A percentile compares a stretch with the other conserved stretches of the same genome.
Conservation (phyloP, 2,113 vertebrate species). For the Cheilinus undulatus region DNA sequence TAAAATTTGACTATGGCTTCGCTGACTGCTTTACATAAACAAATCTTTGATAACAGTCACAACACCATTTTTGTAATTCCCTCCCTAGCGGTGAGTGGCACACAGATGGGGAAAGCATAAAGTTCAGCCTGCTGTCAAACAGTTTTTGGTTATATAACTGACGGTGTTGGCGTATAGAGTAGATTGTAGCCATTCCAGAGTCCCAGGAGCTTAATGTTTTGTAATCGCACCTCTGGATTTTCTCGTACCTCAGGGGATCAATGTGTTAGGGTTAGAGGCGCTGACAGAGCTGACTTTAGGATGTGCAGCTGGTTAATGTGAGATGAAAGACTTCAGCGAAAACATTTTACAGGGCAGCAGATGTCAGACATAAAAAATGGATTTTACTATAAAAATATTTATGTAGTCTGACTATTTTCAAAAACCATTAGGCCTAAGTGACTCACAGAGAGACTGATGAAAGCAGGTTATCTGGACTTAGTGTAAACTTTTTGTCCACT, state of each 20-base stretch:
- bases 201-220: conserved; percentile 49
- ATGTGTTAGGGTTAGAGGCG: conserved; percentile 24
- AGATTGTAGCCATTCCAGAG: conserved; percentile 28
- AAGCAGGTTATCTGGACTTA: conserved; percentile 46
- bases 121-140: conserved; percentile 26
- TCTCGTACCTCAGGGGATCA: conserved; percentile 49
- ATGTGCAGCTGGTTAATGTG: conserved; percentile 16
- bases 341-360: background rate
- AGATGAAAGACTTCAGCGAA: conserved; percentile 22
- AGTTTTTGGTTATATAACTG: conserved; percentile 47
- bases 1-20: conserved; percentile 25
- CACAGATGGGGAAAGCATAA: background rate
- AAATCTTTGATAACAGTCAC: conserved; percentile 11
- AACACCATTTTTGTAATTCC: background rate
- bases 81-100: conserved; percentile 1
- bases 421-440: conserved; percentile 27
- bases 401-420: conserved; percentile 4
- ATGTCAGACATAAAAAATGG: conserved; percentile 26
- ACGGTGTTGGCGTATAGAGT: conserved; percentile 18
- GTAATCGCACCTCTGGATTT: conserved; percentile 42
- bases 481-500: conserved; percentile 6
- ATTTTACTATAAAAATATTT: conserved; percentile 11
- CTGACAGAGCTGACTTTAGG: conserved; percentile 23
- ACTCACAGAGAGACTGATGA: background rate
- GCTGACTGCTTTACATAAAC: conserved; percentile 43